Evolutionary conservation across 2,888 invertebrate genomes (phyloP).

Genomic region (Margaritifera margaritifera): DNA sequence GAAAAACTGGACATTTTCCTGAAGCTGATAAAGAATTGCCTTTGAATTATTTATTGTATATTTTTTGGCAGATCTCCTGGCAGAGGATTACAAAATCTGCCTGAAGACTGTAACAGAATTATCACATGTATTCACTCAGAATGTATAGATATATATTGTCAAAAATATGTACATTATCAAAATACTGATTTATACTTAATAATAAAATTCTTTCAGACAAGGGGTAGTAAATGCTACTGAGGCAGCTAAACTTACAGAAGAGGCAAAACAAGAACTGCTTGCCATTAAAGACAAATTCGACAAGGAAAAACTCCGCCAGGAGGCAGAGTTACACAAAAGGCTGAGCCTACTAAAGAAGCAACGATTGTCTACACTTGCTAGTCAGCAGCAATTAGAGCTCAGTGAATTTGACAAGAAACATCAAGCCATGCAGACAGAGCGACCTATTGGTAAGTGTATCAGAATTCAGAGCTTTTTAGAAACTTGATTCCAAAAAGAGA

Average conservation of each 20-base stretch:
- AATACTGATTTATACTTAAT: too few relatives aligned
- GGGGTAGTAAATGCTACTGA: constrained; percentile 40
- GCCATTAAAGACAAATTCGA: constrained; percentile 60
- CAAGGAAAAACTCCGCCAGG: constrained; percentile 54
- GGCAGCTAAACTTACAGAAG: constrained; percentile 53
- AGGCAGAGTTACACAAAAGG: constrained; percentile 59
- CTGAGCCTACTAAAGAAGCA: constrained; percentile 60
- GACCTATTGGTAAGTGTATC: constrained; percentile 52
- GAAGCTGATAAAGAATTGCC: too few relatives aligned
- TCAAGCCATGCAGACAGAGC: constrained; percentile 54
- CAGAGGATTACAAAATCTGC: too few relatives aligned
- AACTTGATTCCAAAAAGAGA: not conserved
- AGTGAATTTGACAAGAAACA: constrained; percentile 54
- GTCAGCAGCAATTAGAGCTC: constrained; percentile 58
- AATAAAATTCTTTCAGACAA: constrained; percentile 29
- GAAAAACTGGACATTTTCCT: too few relatives aligned
- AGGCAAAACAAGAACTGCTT: constrained; percentile 55
- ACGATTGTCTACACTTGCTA: constrained; percentile 47
- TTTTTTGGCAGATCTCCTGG: too few relatives aligned
- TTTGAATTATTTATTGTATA: too few relatives aligned
- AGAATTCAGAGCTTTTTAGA: not conserved
- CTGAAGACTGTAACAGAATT: not conserved
- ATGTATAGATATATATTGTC: too few relatives aligned
- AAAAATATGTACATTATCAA: too few relatives aligned
- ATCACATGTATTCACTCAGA: too few relatives aligned